Evolutionary conservation across 2,113 vertebrate genomes (phyloP).

Genomic region (Lynx canadensis): DNA sequence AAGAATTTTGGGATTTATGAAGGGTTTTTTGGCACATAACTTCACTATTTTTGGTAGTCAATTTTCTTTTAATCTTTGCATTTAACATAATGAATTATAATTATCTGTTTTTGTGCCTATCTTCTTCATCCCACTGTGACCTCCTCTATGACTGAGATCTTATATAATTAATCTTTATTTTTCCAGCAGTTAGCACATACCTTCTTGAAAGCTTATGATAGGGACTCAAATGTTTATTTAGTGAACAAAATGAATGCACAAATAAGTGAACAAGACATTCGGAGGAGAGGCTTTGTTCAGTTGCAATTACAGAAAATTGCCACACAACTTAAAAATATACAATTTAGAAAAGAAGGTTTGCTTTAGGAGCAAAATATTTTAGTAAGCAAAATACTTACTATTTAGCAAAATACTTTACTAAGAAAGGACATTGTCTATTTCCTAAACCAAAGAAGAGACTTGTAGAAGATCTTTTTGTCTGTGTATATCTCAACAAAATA

Average conservation of each 20-base stretch:
- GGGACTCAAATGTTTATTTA: background rate
- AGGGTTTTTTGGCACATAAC: background rate
- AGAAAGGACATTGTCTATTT: background rate
- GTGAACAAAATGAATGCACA: background rate
- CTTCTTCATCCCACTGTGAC: background rate
- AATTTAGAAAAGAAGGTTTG: background rate
- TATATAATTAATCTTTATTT: background rate
- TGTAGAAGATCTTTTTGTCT: background rate
- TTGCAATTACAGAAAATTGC: background rate
- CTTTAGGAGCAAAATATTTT: background rate
- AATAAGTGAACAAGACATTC: background rate
- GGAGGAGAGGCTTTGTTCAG: background rate
- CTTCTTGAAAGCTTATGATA: background rate
- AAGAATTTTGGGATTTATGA: background rate
- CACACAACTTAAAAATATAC: background rate
- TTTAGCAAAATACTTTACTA: background rate
- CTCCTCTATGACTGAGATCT: background rate
- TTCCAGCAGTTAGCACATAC: background rate
- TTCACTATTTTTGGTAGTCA: background rate
- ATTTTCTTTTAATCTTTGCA: background rate
- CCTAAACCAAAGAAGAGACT: background rate
- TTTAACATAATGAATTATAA: background rate
- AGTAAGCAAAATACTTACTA: background rate
- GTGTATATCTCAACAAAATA: background rate
- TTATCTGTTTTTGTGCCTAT: background rate